phyloP scores from a whole-genome alignment of 2,888 invertebrate species.

The Conomelus anceps region DNA sequence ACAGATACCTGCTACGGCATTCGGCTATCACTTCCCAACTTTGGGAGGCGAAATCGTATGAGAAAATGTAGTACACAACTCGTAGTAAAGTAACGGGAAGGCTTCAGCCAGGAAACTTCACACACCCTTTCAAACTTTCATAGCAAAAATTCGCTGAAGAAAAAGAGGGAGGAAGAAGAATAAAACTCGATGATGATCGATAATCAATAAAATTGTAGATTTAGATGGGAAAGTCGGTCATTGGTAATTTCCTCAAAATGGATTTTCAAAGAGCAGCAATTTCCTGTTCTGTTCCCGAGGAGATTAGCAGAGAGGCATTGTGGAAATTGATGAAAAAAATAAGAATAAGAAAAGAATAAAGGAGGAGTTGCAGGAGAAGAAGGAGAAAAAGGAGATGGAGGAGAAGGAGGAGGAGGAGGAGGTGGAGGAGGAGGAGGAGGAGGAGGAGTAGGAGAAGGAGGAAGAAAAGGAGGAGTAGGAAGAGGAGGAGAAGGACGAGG shows the following conservation, averaged over 20 bases:
- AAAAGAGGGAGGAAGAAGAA: not conserved
- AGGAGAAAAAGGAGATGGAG: not conserved
- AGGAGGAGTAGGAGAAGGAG: not conserved
- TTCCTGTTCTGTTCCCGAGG: not conserved
- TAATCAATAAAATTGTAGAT: not conserved
- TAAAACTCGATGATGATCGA: no score
- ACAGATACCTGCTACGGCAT: no score
- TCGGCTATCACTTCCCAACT: no score
- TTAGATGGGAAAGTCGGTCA: not conserved
- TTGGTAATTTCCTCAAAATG: not conserved
- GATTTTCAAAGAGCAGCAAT: not conserved
- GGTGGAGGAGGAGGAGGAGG: not conserved
- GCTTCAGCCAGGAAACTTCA: no score
- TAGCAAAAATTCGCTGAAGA: no score
- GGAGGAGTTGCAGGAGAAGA: not conserved
- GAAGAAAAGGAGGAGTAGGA: not conserved
- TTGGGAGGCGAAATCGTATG: no score
- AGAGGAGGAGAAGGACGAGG: not conserved
- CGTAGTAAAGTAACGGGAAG: no score
- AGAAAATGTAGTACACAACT: no score
- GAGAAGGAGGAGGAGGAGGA: no score
- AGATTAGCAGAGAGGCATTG: not conserved
- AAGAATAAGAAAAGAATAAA: not conserved
- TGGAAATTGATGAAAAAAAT: not conserved
- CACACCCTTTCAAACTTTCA: no score